phyloP scores from a whole-genome alignment of 2,797 vertebrate species.

The Pipistrellus pygmaeus region DNA sequence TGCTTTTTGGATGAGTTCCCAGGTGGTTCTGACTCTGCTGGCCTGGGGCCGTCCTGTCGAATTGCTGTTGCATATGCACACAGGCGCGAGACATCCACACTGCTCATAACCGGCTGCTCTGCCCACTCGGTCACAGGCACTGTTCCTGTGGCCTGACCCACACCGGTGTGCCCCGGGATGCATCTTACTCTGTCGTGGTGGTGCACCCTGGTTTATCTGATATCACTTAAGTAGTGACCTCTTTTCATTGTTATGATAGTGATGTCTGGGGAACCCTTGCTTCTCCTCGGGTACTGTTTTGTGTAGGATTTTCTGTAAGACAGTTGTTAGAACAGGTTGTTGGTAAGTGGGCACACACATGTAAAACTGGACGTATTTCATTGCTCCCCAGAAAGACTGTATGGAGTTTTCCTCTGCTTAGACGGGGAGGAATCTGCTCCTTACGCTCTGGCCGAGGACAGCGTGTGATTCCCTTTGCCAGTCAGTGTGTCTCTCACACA shows the following conservation, averaged over 20 bases:
- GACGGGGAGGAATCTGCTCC: not conserved
- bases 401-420: not conserved
- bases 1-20: not conserved
- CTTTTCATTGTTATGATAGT: not conserved
- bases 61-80: accelerated
- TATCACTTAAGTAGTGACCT: constrained; percentile 8
- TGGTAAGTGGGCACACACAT: not conserved
- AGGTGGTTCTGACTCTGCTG: not conserved
- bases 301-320: not conserved
- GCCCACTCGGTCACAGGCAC: not conserved
- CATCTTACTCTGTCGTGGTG: not conserved
- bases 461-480: not conserved
- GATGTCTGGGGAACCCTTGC: not conserved
- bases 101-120: not conserved
- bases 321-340: constrained; percentile 2
- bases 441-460: not conserved
- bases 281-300: not conserved
- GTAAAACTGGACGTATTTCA: constrained; percentile 27
- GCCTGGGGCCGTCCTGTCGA: not conserved
- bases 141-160: not conserved
- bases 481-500: not conserved
- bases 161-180: not conserved
- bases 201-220: not conserved
- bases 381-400: not conserved
- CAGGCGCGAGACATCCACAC: not conserved